A percentile compares a stretch with the other conserved stretches of the same genome.
Conservation (phyloP, 2,797 vertebrate genomes). For the Buphagus erythrorhynchus region DNA sequence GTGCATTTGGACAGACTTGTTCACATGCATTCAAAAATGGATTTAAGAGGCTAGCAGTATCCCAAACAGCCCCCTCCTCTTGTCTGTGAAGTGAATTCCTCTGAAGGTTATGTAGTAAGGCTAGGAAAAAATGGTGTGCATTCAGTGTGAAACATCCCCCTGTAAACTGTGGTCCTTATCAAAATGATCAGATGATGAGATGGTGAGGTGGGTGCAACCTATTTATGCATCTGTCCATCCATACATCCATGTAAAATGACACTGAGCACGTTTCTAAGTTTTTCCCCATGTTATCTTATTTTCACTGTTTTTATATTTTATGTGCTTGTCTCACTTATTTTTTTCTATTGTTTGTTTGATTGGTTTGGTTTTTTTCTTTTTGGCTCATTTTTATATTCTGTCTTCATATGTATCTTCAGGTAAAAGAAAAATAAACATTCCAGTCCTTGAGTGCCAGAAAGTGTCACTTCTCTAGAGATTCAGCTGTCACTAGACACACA, state of each 20-base stretch:
- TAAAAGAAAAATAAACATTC: neutral
- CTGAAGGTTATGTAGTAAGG: neutral
- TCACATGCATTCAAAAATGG: neutral
- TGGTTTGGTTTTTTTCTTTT: neutral
- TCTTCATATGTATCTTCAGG: neutral
- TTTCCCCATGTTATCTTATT: neutral
- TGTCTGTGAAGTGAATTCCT: neutral
- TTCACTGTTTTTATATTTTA: neutral
- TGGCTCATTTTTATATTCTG: neutral
- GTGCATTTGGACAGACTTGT: neutral
- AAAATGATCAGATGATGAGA: neutral
- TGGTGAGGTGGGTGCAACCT: neutral
- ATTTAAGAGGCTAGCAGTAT: neutral
- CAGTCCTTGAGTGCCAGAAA: neutral
- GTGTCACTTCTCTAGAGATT: neutral
- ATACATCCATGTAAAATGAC: neutral
- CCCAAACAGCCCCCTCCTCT: neutral
- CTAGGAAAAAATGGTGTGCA: neutral
- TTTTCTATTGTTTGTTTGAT: neutral
- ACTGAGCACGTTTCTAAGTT: neutral
- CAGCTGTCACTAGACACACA: neutral
- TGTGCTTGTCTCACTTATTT: neutral
- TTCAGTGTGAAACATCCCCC: neutral
- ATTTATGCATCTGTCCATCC: neutral
- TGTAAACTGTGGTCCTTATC: neutral